These are phyloP conservation scores for Subacronicta megacephala DNA, from an alignment of 2,888 invertebrate genomes.

Conservation along the genomic window DNA sequence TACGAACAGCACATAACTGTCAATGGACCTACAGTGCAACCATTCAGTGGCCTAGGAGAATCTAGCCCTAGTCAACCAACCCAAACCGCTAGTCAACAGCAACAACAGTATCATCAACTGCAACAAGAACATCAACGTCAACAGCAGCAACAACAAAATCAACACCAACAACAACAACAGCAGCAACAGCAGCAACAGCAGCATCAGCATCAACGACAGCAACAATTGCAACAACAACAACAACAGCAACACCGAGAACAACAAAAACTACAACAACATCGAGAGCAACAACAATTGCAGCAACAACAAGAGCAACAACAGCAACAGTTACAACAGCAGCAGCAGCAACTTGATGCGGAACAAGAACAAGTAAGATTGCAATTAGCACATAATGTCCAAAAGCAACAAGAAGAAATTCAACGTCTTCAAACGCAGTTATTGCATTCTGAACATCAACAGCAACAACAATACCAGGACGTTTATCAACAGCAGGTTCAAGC, in stretches of 20 bases:
- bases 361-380: slow-evolving; percentile 82
- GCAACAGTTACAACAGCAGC: slow-evolving; percentile 60
- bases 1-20: slow-evolving; percentile 94
- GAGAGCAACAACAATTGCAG: slow-evolving; percentile 50
- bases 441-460: slow-evolving; percentile 79
- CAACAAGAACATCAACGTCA: slow-evolving; percentile 53
- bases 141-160: slow-evolving; percentile 43
- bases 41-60: slow-evolving; percentile 71
- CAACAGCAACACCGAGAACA: slow-evolving; percentile 56
- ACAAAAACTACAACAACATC: slow-evolving; percentile 51
- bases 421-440: slow-evolving; percentile 81
- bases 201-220: slow-evolving; percentile 51
- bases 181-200: slow-evolving; percentile 54
- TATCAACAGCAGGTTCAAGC: slow-evolving; percentile 73
- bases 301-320: slow-evolving; percentile 59
- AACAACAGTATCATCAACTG: slow-evolving; percentile 47
- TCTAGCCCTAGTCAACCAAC: slow-evolving; percentile 59
- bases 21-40: slow-evolving; percentile 74
- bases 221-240: slow-evolving; percentile 46
- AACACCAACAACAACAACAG: slow-evolving; percentile 53
- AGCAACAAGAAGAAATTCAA: slow-evolving; percentile 88
- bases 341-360: slow-evolving; percentile 75
- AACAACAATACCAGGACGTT: slow-evolving; percentile 70
- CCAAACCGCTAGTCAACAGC: slow-evolving; percentile 56
- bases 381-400: slow-evolving; percentile 84